Conservation (phyloP, 2,888 invertebrate species). For the Phaonia tiefii region DNA sequence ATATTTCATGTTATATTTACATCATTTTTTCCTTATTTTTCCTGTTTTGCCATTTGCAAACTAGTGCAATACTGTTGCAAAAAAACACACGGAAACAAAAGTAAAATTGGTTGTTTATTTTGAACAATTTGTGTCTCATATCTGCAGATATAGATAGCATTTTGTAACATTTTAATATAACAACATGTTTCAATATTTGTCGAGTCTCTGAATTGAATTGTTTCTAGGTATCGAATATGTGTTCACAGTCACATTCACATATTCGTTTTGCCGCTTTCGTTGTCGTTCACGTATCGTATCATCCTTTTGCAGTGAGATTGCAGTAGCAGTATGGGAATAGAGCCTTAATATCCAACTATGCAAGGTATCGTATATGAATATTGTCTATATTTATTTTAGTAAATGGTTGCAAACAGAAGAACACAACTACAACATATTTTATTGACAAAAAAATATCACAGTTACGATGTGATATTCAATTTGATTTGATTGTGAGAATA, state of each 20-base stretch:
- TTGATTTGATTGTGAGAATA: constrained; percentile 75
- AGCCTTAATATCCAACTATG: constrained; percentile 51
- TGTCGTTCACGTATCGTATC: neutral
- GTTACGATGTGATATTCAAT: constrained; percentile 76
- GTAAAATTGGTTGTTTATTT: constrained; percentile 39
- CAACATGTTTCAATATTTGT: constrained; percentile 52
- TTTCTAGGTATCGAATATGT: neutral
- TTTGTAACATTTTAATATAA: constrained; percentile 62
- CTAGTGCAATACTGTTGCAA: neutral
- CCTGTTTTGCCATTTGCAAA: constrained; percentile 46
- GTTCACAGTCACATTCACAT: constrained; percentile 1
- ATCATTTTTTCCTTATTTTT: constrained; percentile 20
- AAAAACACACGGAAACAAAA: neutral
- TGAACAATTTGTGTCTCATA: constrained; percentile 38
- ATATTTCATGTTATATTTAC: constrained; percentile 52
- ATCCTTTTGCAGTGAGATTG: neutral
- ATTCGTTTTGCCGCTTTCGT: neutral
- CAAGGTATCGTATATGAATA: constrained; percentile 42
- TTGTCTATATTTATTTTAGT: constrained; percentile 64
- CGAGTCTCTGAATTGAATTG: constrained; percentile 25
- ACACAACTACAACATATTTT: neutral
- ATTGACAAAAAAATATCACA: constrained; percentile 3
- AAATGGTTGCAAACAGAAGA: constrained; percentile 40
- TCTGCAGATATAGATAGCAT: constrained; percentile 42
- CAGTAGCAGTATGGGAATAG: neutral